phyloP scores from a whole-genome alignment of 2,888 invertebrate genomes.

The Pecten maximus region DNA sequence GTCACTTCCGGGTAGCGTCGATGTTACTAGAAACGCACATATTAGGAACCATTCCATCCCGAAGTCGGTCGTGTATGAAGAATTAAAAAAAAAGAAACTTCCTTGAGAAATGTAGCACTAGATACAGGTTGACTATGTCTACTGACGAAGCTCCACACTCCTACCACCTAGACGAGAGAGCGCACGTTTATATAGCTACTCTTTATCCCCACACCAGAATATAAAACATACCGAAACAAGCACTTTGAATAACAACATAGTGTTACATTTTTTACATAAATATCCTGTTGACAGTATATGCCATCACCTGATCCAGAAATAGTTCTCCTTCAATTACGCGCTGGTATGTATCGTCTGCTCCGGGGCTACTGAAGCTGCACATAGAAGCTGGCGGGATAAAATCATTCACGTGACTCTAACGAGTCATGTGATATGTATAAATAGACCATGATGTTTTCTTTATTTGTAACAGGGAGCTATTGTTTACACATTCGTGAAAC shows the following conservation, averaged over 20 bases:
- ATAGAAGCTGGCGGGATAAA: not conserved
- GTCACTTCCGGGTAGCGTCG: not conserved
- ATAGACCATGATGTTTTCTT: too few relatives aligned
- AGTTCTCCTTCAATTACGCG: not conserved
- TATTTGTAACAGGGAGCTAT: too few relatives aligned
- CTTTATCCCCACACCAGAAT: not conserved
- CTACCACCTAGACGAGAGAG: not conserved
- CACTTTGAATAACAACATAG: not conserved
- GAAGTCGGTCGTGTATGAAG: not conserved
- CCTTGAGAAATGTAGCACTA: not conserved
- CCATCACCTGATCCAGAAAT: not conserved
- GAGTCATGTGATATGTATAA: not conserved
- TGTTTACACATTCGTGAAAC: too few relatives aligned
- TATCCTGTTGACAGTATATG: not conserved
- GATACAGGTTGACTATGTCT: not conserved
- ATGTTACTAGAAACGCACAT: not conserved
- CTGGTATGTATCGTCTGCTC: slow-evolving; percentile 28
- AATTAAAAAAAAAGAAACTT: not conserved
- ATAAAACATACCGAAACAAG: not conserved
- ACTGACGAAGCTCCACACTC: not conserved
- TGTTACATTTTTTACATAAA: not conserved
- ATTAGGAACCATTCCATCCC: not conserved
- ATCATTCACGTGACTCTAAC: not conserved
- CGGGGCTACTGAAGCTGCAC: not conserved
- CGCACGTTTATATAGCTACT: not conserved